A percentile compares a stretch with the other conserved stretches of the same genome.
Evolutionary conservation across 2,113 vertebrate genomes (phyloP).

Genomic region (Ascaphus truei): DNA sequence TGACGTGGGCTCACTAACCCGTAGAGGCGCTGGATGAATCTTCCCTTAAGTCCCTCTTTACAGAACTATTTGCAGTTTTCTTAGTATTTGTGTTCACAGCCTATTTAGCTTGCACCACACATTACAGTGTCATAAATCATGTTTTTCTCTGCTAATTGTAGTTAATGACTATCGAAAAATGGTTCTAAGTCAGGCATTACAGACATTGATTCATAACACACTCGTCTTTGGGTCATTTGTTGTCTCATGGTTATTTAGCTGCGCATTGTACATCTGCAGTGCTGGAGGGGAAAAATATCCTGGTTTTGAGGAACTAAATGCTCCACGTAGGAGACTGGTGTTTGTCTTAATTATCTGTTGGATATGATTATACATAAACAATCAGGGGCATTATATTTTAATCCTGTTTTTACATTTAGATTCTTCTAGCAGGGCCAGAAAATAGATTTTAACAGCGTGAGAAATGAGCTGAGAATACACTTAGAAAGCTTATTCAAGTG

Average conservation of each 20-base stretch:
- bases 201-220: conserved; percentile 28
- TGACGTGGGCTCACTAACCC: too few species aligned
- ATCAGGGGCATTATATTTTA: conserved; percentile 4
- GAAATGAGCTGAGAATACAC: not conserved
- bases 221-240: conserved; percentile 11
- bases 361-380: not conserved
- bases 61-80: too few species aligned
- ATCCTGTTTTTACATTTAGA: not conserved
- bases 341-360: conserved; percentile 34
- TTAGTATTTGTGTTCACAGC: too few species aligned
- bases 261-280: conserved; percentile 15
- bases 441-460: conserved; percentile 8
- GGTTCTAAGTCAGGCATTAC: conserved; percentile 17
- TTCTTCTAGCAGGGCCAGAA: not conserved
- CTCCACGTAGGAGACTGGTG: not conserved
- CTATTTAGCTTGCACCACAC: conserved; percentile 18
- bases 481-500: not conserved
- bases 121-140: conserved; percentile 19
- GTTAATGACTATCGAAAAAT: conserved; percentile 33
- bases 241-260: conserved; percentile 27
- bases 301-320: conserved; percentile 8
- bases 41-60: too few species aligned
- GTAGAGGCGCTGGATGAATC: too few species aligned
- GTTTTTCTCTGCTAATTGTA: conserved; percentile 31
- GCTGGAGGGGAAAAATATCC: not conserved